These are phyloP conservation scores for Phoxinus dragarum DNA, from an alignment of 2,797 vertebrate genomes.

Conservation along the genomic window DNA sequence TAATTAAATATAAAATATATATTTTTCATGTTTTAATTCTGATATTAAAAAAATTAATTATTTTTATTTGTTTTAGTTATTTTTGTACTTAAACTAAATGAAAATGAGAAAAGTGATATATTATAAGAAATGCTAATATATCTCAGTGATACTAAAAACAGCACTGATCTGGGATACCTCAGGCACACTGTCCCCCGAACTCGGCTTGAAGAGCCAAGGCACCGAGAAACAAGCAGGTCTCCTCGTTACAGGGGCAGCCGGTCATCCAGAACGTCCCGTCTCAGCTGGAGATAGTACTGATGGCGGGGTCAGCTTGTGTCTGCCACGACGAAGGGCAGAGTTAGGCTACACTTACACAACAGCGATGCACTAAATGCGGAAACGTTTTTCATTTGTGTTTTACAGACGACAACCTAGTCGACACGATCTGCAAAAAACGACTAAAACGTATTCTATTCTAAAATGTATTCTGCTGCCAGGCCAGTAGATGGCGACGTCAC, in stretches of 20 bases:
- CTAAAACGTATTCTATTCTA: no score
- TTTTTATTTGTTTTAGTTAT: no score
- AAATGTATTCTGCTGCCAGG: no score
- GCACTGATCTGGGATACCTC: slow-evolving; percentile 75
- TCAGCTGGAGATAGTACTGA: slow-evolving; percentile 91
- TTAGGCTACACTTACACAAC: not conserved
- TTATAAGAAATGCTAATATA: no score
- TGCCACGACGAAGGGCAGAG: slow-evolving; percentile 61
- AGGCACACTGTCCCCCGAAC: slow-evolving; percentile 82
- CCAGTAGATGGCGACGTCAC: no score
- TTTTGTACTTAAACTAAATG: no score
- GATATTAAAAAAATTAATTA: no score
- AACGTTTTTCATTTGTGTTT: no score
- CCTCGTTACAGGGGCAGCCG: slow-evolving; percentile 82
- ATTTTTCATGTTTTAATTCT: no score
- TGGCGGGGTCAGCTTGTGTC: slow-evolving; percentile 85
- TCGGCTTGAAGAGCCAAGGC: slow-evolving; percentile 89
- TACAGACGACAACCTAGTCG: no score
- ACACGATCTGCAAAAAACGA: no score
- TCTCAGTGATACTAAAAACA: not conserved
- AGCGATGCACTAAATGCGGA: not conserved
- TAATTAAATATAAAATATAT: not conserved
- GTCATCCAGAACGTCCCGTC: slow-evolving; percentile 89
- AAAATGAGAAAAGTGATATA: no score
- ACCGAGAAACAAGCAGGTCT: slow-evolving; percentile 84